A percentile compares a stretch with the other conserved stretches of the same genome.
These are phyloP conservation scores for Lethrus apterus DNA, from an alignment of 1,140 invertebrate species.

Conservation along the genomic window DNA sequence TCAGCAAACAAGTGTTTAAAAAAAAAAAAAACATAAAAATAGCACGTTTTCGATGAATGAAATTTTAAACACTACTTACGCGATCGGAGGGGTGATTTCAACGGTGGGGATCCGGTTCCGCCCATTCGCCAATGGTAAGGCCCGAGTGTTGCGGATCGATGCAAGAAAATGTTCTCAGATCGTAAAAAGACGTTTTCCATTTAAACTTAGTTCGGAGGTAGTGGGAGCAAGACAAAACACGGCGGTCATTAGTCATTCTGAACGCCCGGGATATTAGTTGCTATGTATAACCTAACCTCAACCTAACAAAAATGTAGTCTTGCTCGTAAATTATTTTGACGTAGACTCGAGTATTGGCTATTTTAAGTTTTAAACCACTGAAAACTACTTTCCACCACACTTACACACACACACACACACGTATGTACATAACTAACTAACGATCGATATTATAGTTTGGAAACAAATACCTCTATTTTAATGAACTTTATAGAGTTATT, in stretches of 20 bases:
- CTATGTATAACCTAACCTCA: slow-evolving; percentile 38
- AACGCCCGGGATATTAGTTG: slow-evolving; percentile 38
- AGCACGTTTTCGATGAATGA: slow-evolving; percentile 31
- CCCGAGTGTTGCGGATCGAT: slow-evolving; percentile 31
- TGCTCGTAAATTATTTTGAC: slow-evolving; percentile 41
- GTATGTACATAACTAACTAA: too few relatives aligned
- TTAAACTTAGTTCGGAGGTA: slow-evolving; percentile 31
- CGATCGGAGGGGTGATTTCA: slow-evolving; percentile 24
- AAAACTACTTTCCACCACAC: slow-evolving; percentile 26
- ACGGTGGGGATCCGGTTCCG: slow-evolving; percentile 19
- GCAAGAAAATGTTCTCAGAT: slow-evolving; percentile 42
- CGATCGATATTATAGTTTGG: slow-evolving; percentile 27
- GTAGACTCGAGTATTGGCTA: slow-evolving; percentile 32
- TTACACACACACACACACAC: neutral
- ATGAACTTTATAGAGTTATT: slow-evolving; percentile 20
- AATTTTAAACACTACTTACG: slow-evolving; percentile 30
- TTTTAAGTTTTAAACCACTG: slow-evolving; percentile 25
- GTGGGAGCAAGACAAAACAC: slow-evolving; percentile 39
- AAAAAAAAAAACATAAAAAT: slow-evolving; percentile 10
- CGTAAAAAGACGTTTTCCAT: slow-evolving; percentile 41
- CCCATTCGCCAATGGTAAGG: slow-evolving; percentile 35
- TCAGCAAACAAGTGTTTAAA: slow-evolving; percentile 12
- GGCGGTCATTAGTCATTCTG: slow-evolving; percentile 40
- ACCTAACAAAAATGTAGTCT: slow-evolving; percentile 37
- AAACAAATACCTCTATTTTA: slow-evolving; percentile 16